These are phyloP conservation scores for Margaritifera margaritifera DNA, from an alignment of 2,888 invertebrate species.

Conservation along the genomic window DNA sequence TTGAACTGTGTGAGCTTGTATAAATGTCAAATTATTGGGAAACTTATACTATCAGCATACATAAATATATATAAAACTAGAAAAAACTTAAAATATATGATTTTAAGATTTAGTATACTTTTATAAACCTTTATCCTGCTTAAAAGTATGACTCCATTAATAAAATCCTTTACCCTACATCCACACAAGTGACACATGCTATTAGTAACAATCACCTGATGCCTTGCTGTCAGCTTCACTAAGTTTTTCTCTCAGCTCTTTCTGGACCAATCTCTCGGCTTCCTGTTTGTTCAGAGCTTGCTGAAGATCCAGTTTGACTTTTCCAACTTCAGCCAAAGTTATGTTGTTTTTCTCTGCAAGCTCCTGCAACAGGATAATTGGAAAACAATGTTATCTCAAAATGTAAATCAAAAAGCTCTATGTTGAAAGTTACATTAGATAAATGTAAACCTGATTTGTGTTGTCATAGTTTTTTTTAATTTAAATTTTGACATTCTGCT, in stretches of 20 bases:
- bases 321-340: slow-evolving; percentile 67
- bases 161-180: neutral
- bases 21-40: too few species aligned
- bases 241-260: slow-evolving; percentile 65
- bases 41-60: too few species aligned
- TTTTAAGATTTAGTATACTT: too few species aligned
- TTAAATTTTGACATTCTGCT: too few species aligned
- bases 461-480: too few species aligned
- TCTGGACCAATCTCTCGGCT: slow-evolving; percentile 59
- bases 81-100: too few species aligned
- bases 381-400: too few species aligned
- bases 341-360: slow-evolving; percentile 68
- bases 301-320: slow-evolving; percentile 64
- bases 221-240: slow-evolving; percentile 63
- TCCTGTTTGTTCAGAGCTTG: slow-evolving; percentile 61
- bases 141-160: neutral
- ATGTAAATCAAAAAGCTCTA: too few species aligned
- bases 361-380: slow-evolving; percentile 25
- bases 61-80: too few species aligned
- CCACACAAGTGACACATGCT: neutral
- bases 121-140: neutral
- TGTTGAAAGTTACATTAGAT: too few species aligned
- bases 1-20: too few species aligned
- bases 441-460: too few species aligned
- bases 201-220: slow-evolving; percentile 49